Conservation (phyloP, 2,113 vertebrate species). For the Daphoenositta chrysoptera region DNA sequence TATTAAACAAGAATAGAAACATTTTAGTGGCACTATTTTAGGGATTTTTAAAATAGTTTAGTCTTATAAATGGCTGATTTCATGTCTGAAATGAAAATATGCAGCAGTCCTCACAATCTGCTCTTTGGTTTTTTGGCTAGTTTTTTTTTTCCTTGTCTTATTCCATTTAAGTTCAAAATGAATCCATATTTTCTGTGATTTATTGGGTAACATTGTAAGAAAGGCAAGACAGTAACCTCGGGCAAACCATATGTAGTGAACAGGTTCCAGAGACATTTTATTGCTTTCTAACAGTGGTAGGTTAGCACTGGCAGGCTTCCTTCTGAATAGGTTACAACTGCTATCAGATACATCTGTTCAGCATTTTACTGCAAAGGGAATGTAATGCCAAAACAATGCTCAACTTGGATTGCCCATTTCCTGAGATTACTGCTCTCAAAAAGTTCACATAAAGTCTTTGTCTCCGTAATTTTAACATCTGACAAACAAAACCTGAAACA, state of each 20-base stretch:
- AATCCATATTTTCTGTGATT: slow-evolving; percentile 49
- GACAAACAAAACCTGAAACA: slow-evolving; percentile 5
- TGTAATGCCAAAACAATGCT: slow-evolving; percentile 40
- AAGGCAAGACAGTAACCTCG: slow-evolving; percentile 54
- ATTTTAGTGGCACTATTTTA: background rate
- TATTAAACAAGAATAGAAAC: background rate
- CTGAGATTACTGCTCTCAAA: slow-evolving; percentile 28
- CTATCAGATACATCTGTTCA: slow-evolving; percentile 61
- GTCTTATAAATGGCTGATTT: background rate
- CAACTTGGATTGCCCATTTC: slow-evolving; percentile 35
- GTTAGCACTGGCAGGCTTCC: slow-evolving; percentile 29
- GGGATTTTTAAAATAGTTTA: background rate
- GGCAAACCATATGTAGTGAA: slow-evolving; percentile 53
- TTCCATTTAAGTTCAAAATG: background rate
- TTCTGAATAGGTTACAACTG: slow-evolving; percentile 37
- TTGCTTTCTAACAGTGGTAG: slow-evolving; percentile 28
- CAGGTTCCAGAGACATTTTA: slow-evolving; percentile 52
- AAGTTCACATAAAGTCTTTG: slow-evolving; percentile 29
- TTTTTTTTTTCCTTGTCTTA: background rate
- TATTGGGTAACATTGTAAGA: slow-evolving; percentile 18
- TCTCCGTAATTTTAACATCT: slow-evolving; percentile 16
- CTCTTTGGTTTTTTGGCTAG: background rate
- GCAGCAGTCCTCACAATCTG: background rate
- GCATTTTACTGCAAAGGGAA: slow-evolving; percentile 8
- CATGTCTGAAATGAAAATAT: background rate